A percentile compares a stretch with the other conserved stretches of the same genome.
These are phyloP conservation scores for Cairina moschata DNA, from an alignment of 2,113 vertebrate species.

Conservation along the genomic window DNA sequence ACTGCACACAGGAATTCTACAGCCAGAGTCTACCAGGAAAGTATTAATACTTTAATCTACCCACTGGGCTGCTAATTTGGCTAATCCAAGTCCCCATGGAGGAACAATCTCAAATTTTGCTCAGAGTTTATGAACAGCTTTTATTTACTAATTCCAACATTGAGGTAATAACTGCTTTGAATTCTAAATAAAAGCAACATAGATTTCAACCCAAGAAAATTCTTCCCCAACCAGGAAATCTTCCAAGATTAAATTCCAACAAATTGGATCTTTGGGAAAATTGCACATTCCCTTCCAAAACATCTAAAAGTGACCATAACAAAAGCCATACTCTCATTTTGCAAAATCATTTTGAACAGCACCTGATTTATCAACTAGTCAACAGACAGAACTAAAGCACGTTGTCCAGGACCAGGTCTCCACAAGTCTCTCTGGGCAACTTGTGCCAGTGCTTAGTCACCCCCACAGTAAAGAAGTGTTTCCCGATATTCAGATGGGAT, in stretches of 20 bases:
- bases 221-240: neutral
- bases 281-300: neutral
- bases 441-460: neutral
- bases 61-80: neutral
- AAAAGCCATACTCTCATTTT: neutral
- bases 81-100: neutral
- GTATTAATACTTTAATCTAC: neutral
- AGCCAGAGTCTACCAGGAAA: neutral
- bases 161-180: neutral
- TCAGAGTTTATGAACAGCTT: neutral
- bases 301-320: neutral
- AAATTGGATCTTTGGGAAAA: neutral
- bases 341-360: neutral
- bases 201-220: neutral
- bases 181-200: neutral
- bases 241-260: neutral
- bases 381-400: neutral
- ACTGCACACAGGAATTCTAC: neutral
- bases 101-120: neutral
- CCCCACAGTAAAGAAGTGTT: neutral
- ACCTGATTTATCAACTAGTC: neutral
- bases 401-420: neutral
- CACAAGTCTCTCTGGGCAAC: neutral
- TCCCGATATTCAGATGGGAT: neutral
- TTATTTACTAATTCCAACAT: neutral